These are phyloP conservation scores for Cremastinae sp. DNA, from an alignment of 2,888 invertebrate species.

Conservation along the genomic window DNA sequence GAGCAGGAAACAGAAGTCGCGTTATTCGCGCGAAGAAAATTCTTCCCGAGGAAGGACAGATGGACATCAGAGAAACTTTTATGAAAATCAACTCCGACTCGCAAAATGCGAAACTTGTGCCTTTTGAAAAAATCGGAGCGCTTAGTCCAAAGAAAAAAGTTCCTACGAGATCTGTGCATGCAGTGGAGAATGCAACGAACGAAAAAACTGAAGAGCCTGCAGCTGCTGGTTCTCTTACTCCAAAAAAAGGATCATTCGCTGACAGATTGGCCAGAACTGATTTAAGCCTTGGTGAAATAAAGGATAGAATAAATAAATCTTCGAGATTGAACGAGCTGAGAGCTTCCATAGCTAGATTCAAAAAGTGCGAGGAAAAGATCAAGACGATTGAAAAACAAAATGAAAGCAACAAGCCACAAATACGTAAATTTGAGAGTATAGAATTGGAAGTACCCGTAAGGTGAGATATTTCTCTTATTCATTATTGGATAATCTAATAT, in stretches of 20 bases:
- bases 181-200: constrained; percentile 49
- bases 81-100: constrained; percentile 65
- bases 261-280: constrained; percentile 82
- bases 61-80: constrained; percentile 76
- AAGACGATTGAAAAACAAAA: constrained; percentile 75
- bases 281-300: constrained; percentile 86
- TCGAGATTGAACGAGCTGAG: constrained; percentile 86
- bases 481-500: too few species aligned
- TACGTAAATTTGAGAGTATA: constrained; percentile 87
- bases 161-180: constrained; percentile 61
- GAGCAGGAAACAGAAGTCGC: constrained; percentile 56
- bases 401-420: constrained; percentile 79
- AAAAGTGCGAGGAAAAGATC: constrained; percentile 84
- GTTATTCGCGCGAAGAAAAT: constrained; percentile 62
- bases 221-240: constrained; percentile 67
- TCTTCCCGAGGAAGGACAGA: constrained; percentile 69
- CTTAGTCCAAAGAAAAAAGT: constrained; percentile 74
- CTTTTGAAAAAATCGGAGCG: constrained; percentile 74
- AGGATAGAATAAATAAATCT: constrained; percentile 85
- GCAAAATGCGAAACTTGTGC: constrained; percentile 65
- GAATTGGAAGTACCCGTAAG: constrained; percentile 89
- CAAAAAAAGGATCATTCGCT: constrained; percentile 80
- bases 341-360: constrained; percentile 85
- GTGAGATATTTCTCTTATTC: constrained; percentile 81
- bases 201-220: constrained; percentile 55